Percentiles rank a stretch among this genome's conserved stretches.
Evolutionary conservation across 2,797 vertebrate species (phyloP).

Genomic region (Sternotherus odoratus): DNA sequence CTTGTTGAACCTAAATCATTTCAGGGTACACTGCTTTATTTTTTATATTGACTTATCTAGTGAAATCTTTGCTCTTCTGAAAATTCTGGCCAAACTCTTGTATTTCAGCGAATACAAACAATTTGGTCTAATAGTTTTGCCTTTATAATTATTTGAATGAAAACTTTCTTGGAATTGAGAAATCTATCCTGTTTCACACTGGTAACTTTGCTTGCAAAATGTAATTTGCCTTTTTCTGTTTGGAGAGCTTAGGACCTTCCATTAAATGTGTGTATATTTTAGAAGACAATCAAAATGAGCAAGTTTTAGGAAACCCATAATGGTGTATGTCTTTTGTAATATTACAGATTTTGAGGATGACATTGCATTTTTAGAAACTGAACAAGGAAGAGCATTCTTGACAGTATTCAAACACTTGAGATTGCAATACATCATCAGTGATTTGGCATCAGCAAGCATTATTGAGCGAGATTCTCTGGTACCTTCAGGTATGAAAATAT

Average conservation of each 20-base stretch:
- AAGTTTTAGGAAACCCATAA: background rate
- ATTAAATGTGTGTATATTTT: background rate
- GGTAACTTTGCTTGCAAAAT: background rate
- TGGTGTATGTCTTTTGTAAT: rapidly evolving
- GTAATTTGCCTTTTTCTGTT: rapidly evolving
- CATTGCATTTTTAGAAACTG: constrained; percentile 88
- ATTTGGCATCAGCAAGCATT: constrained; percentile 93
- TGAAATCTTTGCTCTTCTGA: background rate
- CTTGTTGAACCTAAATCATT: background rate
- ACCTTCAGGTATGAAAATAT: constrained; percentile 85
- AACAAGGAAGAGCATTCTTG: constrained; percentile 86
- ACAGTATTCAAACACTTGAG: constrained; percentile 90
- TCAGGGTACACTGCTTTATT: background rate
- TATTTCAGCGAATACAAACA: background rate
- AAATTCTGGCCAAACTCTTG: background rate
- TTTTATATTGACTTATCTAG: background rate
- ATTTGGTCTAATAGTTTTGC: background rate
- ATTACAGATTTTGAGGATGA: constrained; percentile 80
- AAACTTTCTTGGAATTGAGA: rapidly evolving
- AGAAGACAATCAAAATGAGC: background rate
- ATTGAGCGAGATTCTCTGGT: constrained; percentile 94
- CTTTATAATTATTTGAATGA: background rate
- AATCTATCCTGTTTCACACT: background rate
- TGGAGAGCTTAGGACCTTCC: background rate
- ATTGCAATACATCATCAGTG: constrained; percentile 98